A percentile compares a stretch with the other conserved stretches of the same genome.
Evolutionary conservation across 2,888 invertebrate genomes (phyloP).

Genomic region (Trichopoda pennipes): DNA sequence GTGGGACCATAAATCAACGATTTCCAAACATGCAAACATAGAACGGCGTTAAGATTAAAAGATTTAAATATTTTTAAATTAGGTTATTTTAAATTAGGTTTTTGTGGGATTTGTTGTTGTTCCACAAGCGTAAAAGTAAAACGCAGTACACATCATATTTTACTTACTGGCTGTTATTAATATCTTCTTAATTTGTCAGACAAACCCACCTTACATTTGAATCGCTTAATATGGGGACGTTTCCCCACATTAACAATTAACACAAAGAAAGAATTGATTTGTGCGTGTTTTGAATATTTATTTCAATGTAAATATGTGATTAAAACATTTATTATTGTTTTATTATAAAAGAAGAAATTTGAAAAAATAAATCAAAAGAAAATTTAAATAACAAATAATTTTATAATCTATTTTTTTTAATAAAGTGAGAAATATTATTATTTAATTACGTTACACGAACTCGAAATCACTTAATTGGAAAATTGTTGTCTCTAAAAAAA

Average conservation of each 20-base stretch:
- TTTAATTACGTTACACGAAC: too few relatives aligned
- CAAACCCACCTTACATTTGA: conserved; percentile 53
- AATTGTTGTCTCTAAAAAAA: too few relatives aligned
- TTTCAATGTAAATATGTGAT: background rate
- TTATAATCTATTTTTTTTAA: background rate
- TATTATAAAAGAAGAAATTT: conserved; percentile 32
- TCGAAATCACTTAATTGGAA: too few relatives aligned
- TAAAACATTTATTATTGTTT: background rate
- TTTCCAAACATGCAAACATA: too few relatives aligned
- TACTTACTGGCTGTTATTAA: background rate
- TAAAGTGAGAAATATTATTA: background rate
- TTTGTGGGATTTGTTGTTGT: too few relatives aligned
- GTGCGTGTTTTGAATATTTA: conserved; percentile 60
- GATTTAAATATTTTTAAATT: too few relatives aligned
- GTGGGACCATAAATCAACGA: too few relatives aligned
- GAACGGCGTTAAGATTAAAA: too few relatives aligned
- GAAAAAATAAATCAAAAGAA: background rate
- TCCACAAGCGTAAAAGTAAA: too few relatives aligned
- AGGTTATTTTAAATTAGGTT: too few relatives aligned
- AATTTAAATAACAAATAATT: background rate
- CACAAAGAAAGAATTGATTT: conserved; percentile 40
- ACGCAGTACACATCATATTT: too few relatives aligned
- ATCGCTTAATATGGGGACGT: conserved; percentile 18
- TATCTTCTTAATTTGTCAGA: conserved; percentile 35
- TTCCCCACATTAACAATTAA: conserved; percentile 20